Percentiles rank a stretch among this genome's conserved stretches.
Evolutionary conservation across 2,888 invertebrate genomes (phyloP).

Genomic region (Eulithis testata): DNA sequence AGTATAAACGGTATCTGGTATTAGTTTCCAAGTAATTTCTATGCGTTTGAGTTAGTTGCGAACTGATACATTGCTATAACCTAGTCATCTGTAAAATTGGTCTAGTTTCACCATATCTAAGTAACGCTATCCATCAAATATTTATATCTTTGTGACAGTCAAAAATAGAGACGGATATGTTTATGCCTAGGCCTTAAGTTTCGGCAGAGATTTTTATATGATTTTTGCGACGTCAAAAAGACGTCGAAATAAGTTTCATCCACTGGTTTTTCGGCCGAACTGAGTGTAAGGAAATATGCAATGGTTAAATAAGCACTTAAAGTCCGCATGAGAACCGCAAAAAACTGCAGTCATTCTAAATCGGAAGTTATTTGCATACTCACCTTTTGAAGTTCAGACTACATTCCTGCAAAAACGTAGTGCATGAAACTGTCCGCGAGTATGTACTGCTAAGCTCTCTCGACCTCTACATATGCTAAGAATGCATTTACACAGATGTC

Average conservation of each 20-base stretch:
- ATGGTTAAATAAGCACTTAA: too few species aligned
- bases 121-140: too few species aligned
- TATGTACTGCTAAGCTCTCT: conserved; percentile 35
- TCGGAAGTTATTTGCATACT: conserved; percentile 24
- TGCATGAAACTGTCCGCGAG: conserved; percentile 27
- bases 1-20: not conserved
- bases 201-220: too few species aligned
- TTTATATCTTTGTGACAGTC: too few species aligned
- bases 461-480: conserved; percentile 18
- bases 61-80: not conserved
- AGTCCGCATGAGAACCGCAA: not conserved
- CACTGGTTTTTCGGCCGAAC: too few species aligned
- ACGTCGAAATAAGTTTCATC: too few species aligned
- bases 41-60: not conserved
- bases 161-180: too few species aligned
- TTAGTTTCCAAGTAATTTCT: conserved; percentile 3
- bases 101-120: too few species aligned
- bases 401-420: conserved; percentile 24
- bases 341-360: conserved; percentile 10
- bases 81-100: not conserved
- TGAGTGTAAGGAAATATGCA: too few species aligned
- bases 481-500: not conserved
- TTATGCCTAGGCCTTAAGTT: too few species aligned
- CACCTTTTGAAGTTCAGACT: conserved; percentile 20
- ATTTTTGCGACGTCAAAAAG: too few species aligned